Evolutionary conservation across 2,797 vertebrate species (phyloP).

Genomic region (Mastacembelus armatus): DNA sequence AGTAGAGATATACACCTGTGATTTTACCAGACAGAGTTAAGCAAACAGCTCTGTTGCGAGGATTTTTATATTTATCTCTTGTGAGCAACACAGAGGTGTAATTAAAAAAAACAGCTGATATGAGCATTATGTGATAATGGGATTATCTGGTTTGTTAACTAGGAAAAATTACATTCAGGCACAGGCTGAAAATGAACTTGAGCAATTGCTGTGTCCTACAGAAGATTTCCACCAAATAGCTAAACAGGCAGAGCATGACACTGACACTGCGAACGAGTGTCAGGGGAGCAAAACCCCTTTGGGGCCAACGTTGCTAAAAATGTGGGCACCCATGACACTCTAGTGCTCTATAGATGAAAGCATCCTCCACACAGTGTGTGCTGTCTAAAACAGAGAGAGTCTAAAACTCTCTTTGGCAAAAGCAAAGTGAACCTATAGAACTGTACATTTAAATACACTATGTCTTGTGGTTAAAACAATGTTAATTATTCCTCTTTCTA

Average conservation of each 20-base stretch:
- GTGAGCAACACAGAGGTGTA: neutral
- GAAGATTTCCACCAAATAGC: constrained; percentile 22
- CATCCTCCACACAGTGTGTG: constrained; percentile 11
- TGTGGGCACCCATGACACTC: constrained; percentile 30
- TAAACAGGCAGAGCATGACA: constrained; percentile 32
- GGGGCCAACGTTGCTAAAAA: constrained; percentile 55
- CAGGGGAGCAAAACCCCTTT: constrained; percentile 56
- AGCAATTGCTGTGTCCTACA: constrained; percentile 14
- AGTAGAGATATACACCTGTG: constrained; percentile 46
- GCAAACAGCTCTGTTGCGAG: constrained; percentile 16
- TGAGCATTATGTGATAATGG: constrained; percentile 16
- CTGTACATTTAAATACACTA: neutral
- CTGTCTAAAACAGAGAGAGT: constrained; percentile 5
- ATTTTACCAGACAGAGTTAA: constrained; percentile 50
- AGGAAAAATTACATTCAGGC: constrained; percentile 8
- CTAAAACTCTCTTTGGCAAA: neutral
- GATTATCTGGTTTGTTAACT: constrained; percentile 33
- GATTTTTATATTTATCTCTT: constrained; percentile 20
- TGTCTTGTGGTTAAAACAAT: neutral
- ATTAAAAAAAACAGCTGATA: constrained; percentile 6
- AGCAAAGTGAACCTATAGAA: neutral
- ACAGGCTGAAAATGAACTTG: constrained; percentile 1
- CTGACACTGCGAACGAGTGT: constrained; percentile 26
- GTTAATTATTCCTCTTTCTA: neutral
- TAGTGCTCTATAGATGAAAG: constrained; percentile 19